A percentile compares a stretch with the other conserved stretches of the same genome.
Evolutionary conservation across 2,797 vertebrate genomes (phyloP).

Genomic region (Mycteria americana): DNA sequence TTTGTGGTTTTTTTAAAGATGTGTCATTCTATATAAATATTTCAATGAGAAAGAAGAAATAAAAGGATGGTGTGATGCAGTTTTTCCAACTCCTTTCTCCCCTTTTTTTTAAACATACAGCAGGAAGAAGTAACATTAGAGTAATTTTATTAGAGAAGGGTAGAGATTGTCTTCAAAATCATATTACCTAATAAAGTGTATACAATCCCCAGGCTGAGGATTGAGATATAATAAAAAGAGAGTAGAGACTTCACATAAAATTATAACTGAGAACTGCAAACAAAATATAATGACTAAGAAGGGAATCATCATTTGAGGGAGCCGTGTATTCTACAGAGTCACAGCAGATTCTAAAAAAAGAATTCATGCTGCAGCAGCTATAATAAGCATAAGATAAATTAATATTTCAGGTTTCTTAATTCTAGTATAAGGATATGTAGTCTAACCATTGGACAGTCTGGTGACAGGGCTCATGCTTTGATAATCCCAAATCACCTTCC

Average conservation of each 20-base stretch:
- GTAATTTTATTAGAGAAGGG: background rate
- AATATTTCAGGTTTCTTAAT: background rate
- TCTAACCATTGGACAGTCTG: background rate
- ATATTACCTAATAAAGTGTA: background rate
- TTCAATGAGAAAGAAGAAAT: background rate
- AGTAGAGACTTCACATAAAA: background rate
- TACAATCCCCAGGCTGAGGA: background rate
- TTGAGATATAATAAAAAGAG: background rate
- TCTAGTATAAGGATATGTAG: background rate
- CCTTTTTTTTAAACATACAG: background rate
- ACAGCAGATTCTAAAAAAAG: background rate
- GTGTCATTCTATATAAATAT: background rate
- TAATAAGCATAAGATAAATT: background rate
- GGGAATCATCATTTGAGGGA: background rate
- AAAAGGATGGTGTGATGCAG: background rate
- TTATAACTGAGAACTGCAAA: background rate
- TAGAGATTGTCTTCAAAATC: slow-evolving; percentile 1
- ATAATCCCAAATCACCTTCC: background rate
- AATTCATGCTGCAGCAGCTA: background rate
- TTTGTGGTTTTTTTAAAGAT: accelerated
- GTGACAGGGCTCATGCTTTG: background rate
- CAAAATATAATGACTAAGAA: background rate
- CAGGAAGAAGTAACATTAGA: background rate
- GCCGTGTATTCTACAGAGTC: background rate
- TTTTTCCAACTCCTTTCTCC: background rate